Percentiles rank a stretch among this genome's conserved stretches.
Evolutionary conservation across 2,797 vertebrate species (phyloP).

Genomic region (Hippocampus kuda): DNA sequence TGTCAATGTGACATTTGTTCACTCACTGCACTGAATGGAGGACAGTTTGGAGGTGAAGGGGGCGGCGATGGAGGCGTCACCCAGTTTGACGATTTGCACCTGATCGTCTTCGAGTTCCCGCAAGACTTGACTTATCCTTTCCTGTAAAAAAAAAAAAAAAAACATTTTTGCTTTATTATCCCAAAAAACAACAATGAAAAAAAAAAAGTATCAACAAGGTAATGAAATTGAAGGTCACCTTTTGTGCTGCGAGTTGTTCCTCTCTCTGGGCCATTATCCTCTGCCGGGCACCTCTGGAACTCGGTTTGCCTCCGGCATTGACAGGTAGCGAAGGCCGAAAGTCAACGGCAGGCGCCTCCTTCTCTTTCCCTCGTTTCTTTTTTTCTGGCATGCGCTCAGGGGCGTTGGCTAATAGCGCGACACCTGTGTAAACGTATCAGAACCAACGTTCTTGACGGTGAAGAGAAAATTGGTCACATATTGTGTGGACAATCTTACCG

Average conservation of each 20-base stretch:
- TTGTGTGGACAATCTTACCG: conserved; percentile 60
- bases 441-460: not conserved
- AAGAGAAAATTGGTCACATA: not conserved
- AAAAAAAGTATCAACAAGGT: not conserved
- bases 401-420: conserved; percentile 86
- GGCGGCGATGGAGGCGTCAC: conserved; percentile 93
- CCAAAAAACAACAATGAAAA: not conserved
- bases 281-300: conserved; percentile 76
- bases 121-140: conserved; percentile 87
- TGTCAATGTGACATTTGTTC: not conserved
- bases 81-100: conserved; percentile 89
- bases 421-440: conserved; percentile 64
- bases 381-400: conserved; percentile 81
- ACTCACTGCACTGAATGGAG: conserved; percentile 97
- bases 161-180: not conserved
- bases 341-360: conserved; percentile 56
- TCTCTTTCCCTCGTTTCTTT: conserved; percentile 71
- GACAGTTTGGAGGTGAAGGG: conserved; percentile 97
- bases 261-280: conserved; percentile 76
- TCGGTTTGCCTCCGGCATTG: conserved; percentile 61
- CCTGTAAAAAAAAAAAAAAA: conserved; percentile 44
- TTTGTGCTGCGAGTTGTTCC: conserved; percentile 81
- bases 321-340: conserved; percentile 48
- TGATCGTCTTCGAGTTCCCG: conserved; percentile 90
- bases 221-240: conserved; percentile 57